These are phyloP conservation scores for Amphilophus citrinellus DNA, from an alignment of 2,113 vertebrate genomes.

Conservation along the genomic window DNA sequence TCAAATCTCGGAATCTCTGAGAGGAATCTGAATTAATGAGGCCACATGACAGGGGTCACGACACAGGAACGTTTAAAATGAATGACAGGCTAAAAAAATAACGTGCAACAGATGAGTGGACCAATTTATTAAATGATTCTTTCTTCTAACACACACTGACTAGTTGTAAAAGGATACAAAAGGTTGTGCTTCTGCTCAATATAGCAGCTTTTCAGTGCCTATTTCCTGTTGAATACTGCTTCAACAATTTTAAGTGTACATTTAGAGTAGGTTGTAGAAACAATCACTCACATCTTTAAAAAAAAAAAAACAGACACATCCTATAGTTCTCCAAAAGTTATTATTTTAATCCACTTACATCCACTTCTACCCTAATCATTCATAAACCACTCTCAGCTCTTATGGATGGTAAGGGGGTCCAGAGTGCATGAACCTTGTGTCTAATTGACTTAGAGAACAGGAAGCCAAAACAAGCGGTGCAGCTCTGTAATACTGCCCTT, in stretches of 20 bases:
- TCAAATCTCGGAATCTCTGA: background rate
- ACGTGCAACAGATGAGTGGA: background rate
- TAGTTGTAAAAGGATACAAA: background rate
- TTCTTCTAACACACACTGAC: background rate
- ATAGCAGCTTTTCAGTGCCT: background rate
- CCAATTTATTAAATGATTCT: background rate
- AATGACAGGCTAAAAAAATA: slow-evolving; percentile 14
- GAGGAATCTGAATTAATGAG: slow-evolving; percentile 54
- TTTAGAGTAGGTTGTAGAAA: background rate
- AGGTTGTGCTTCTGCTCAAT: background rate
- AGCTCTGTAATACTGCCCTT: slow-evolving; percentile 25
- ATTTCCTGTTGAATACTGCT: background rate
- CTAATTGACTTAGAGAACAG: slow-evolving; percentile 41
- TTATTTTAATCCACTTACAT: background rate
- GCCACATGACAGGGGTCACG: slow-evolving; percentile 26
- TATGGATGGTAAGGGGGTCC: slow-evolving; percentile 12
- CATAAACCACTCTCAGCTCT: background rate
- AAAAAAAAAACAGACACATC: background rate
- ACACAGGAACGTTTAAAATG: background rate
- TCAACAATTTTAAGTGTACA: background rate
- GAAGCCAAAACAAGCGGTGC: slow-evolving; percentile 50
- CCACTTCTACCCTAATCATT: slow-evolving; percentile 19
- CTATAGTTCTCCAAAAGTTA: background rate
- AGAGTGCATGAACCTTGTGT: slow-evolving; percentile 26
- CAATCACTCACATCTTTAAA: background rate